These are phyloP conservation scores for Eueremaeus valkanovi DNA, from an alignment of 2,888 invertebrate genomes.

Conservation along the genomic window DNA sequence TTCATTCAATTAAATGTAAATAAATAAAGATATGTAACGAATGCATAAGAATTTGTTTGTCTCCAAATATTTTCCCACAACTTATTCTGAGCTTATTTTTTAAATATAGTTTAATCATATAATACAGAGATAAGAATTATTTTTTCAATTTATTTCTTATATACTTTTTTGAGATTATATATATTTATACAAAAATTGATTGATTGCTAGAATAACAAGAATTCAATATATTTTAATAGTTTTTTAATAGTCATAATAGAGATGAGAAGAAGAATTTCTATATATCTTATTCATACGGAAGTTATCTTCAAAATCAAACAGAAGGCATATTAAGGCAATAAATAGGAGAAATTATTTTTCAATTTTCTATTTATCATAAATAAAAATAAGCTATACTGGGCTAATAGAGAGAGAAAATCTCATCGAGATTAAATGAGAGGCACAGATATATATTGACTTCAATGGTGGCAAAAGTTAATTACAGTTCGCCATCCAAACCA, in stretches of 20 bases:
- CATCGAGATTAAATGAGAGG: not conserved
- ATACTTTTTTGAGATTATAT: not conserved
- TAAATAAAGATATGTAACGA: too few relatives aligned
- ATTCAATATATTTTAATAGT: not conserved
- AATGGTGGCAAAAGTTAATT: constrained; percentile 11
- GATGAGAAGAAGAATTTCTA: not conserved
- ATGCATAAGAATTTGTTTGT: not conserved
- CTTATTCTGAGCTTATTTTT: not conserved
- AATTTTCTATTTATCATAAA: not conserved
- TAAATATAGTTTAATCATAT: too few relatives aligned
- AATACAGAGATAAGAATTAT: too few relatives aligned
- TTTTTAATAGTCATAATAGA: not conserved
- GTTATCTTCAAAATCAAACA: not conserved
- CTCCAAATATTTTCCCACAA: not conserved
- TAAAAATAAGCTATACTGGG: not conserved
- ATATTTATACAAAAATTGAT: not conserved
- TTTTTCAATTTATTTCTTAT: too few relatives aligned
- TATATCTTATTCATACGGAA: not conserved
- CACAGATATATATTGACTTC: not conserved
- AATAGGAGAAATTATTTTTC: not conserved
- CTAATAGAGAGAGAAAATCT: not conserved
- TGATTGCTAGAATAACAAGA: not conserved
- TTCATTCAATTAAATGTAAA: not conserved
- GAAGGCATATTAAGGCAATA: not conserved
- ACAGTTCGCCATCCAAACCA: not conserved